Evolutionary conservation across 2,113 vertebrate genomes (phyloP).

Genomic region (Brachypteracias leptosomus): DNA sequence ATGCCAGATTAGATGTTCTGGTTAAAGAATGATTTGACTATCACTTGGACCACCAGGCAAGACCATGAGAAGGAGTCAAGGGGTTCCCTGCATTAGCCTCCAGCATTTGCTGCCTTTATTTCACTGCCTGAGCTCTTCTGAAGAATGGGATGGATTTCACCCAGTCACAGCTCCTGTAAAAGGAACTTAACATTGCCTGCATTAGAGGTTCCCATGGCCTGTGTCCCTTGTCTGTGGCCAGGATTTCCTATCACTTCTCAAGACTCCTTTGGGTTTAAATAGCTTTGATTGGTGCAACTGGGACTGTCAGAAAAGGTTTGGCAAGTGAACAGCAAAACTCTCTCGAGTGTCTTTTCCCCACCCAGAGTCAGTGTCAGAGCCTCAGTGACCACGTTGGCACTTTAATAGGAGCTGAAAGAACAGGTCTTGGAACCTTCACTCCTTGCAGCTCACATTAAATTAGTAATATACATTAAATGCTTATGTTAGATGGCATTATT

Average conservation of each 20-base stretch:
- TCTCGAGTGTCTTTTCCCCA: background rate
- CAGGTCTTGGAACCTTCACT: constrained; percentile 29
- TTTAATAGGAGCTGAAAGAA: constrained; percentile 15
- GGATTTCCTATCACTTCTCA: background rate
- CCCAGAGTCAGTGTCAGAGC: background rate
- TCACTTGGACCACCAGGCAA: background rate
- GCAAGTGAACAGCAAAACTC: background rate
- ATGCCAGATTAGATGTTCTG: background rate
- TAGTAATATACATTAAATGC: constrained; percentile 4
- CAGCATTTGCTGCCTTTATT: background rate
- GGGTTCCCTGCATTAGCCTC: background rate
- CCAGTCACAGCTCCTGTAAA: background rate
- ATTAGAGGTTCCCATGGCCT: background rate
- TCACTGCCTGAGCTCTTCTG: background rate
- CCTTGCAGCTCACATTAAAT: background rate
- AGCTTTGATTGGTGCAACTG: background rate
- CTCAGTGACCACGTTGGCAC: background rate
- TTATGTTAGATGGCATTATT: constrained; percentile 17
- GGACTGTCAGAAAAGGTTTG: constrained; percentile 7
- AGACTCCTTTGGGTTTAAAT: background rate
- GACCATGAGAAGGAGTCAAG: accelerated
- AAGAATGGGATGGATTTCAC: background rate
- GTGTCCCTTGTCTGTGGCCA: background rate
- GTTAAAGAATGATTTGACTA: accelerated
- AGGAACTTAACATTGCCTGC: background rate